These are phyloP conservation scores for Punctoribates punctum DNA, from an alignment of 2,888 invertebrate genomes.

Conservation along the genomic window DNA sequence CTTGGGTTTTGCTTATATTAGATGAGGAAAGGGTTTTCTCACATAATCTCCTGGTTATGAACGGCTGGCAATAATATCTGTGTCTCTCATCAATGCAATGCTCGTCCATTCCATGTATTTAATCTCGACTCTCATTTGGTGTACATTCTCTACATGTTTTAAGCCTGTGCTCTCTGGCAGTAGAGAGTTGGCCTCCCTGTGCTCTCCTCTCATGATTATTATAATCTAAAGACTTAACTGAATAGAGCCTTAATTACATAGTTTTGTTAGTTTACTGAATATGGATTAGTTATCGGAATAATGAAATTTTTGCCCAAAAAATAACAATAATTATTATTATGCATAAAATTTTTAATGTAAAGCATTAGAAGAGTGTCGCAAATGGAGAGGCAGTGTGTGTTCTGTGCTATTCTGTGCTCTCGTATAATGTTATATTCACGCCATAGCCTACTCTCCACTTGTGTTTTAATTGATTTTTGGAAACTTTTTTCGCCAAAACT, in stretches of 20 bases:
- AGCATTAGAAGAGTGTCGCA: slow-evolving; percentile 16
- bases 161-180: not conserved
- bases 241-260: slow-evolving; percentile 35
- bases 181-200: not conserved
- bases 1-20: not conserved
- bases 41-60: slow-evolving; percentile 35
- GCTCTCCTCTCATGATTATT: slow-evolving; percentile 25
- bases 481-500: not conserved
- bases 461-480: slow-evolving; percentile 27
- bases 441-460: not conserved
- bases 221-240: slow-evolving; percentile 33
- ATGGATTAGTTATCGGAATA: slow-evolving; percentile 35
- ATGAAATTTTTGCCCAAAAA: slow-evolving; percentile 18
- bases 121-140: slow-evolving; percentile 20
- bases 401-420: not conserved
- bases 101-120: slow-evolving; percentile 10
- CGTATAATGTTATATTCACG: not conserved
- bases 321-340: slow-evolving; percentile 25
- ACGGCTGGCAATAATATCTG: slow-evolving; percentile 27
- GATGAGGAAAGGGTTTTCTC: slow-evolving; percentile 34
- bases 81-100: slow-evolving; percentile 22
- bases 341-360: slow-evolving; percentile 23
- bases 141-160: slow-evolving; percentile 2
- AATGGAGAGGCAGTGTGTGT: not conserved
- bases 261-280: slow-evolving; percentile 6